phyloP scores from a whole-genome alignment of 2,888 invertebrate species.

The Drosophila eohydei region DNA sequence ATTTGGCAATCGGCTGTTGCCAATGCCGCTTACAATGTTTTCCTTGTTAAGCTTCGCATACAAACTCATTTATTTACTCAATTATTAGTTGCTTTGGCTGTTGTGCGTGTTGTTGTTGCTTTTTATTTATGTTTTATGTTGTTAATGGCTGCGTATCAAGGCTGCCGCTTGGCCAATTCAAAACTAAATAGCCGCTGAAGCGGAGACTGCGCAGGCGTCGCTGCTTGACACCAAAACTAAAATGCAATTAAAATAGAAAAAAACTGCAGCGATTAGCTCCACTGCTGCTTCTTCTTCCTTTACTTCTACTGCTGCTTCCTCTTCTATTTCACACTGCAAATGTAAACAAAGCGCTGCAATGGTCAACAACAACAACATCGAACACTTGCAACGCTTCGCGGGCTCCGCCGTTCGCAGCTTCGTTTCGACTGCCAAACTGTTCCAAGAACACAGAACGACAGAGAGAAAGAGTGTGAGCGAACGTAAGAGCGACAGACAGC shows the following conservation, averaged over 20 bases:
- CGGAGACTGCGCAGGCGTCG: slow-evolving; percentile 56
- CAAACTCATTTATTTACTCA: slow-evolving; percentile 31
- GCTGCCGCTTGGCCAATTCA: slow-evolving; percentile 50
- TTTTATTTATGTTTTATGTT: slow-evolving; percentile 42
- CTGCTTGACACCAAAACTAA: slow-evolving; percentile 63
- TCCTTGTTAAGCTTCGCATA: slow-evolving; percentile 34
- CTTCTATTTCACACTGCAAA: slow-evolving; percentile 27
- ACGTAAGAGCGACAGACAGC: slow-evolving; percentile 16
- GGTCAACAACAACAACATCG: slow-evolving; percentile 18
- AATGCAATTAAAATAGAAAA: slow-evolving; percentile 57
- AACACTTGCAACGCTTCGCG: slow-evolving; percentile 55
- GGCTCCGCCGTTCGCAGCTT: slow-evolving; percentile 41
- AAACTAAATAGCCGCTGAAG: slow-evolving; percentile 59
- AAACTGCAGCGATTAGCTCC: slow-evolving; percentile 50
- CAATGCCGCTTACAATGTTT: slow-evolving; percentile 22
- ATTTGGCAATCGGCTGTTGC: slow-evolving; percentile 29
- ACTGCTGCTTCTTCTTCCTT: slow-evolving; percentile 13
- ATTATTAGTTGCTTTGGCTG: slow-evolving; percentile 21
- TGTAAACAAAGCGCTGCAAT: slow-evolving; percentile 48
- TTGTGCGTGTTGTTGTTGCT: slow-evolving; percentile 21
- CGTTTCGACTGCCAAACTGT: slow-evolving; percentile 64
- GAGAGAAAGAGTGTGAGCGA: background rate
- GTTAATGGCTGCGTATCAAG: slow-evolving; percentile 64
- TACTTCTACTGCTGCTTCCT: slow-evolving; percentile 13
- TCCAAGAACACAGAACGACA: slow-evolving; percentile 44